These are phyloP conservation scores for Drosophila eohydei DNA, from an alignment of 2,888 invertebrate genomes.

Conservation along the genomic window DNA sequence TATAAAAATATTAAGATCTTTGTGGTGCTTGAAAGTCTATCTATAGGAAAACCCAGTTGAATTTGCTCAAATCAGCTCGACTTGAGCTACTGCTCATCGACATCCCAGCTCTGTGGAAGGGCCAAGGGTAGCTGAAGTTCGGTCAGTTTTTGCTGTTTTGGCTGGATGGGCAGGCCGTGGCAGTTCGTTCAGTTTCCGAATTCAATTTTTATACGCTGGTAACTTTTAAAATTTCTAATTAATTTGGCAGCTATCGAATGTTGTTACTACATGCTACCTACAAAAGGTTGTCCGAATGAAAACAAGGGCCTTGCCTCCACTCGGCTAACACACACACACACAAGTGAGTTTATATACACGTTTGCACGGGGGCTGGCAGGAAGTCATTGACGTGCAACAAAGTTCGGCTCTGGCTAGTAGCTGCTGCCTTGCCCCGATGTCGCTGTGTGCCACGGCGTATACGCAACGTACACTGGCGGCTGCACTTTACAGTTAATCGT, in stretches of 20 bases:
- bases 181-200: conserved; percentile 10
- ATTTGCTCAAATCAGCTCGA: background rate
- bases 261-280: conserved; percentile 30
- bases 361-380: conserved; percentile 5
- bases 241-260: conserved; percentile 55
- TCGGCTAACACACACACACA: conserved; percentile 16
- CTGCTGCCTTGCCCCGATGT: conserved; percentile 8
- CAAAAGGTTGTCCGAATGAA: conserved; percentile 37
- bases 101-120: background rate
- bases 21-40: too few relatives aligned
- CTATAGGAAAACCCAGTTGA: too few relatives aligned
- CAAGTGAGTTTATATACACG: background rate
- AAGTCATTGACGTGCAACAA: conserved; percentile 69
- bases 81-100: background rate
- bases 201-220: conserved; percentile 29
- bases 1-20: too few relatives aligned
- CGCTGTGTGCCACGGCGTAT: conserved; percentile 24
- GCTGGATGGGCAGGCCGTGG: background rate
- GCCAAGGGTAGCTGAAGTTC: background rate
- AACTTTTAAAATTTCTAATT: conserved; percentile 61
- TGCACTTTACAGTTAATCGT: conserved; percentile 76
- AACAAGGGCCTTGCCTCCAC: conserved; percentile 7
- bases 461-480: conserved; percentile 43
- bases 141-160: background rate
- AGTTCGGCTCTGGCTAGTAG: conserved; percentile 25